These are phyloP conservation scores for Invenusta paracnida DNA, from an alignment of 2,888 invertebrate genomes.

Conservation along the genomic window DNA sequence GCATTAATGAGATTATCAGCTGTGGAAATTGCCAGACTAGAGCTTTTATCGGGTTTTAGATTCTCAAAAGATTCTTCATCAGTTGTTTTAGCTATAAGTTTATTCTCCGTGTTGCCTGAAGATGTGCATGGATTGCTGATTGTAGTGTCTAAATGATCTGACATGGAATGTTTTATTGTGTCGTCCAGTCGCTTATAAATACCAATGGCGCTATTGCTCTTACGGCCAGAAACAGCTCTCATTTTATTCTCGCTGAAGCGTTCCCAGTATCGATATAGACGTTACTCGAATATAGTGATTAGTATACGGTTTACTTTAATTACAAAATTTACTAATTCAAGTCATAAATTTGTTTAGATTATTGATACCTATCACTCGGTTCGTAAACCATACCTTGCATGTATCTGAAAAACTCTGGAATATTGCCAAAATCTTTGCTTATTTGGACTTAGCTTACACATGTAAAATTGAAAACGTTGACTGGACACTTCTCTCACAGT, in stretches of 20 bases:
- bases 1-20: not conserved
- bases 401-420: not conserved
- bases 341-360: not conserved
- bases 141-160: not conserved
- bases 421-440: not conserved
- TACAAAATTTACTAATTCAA: not conserved
- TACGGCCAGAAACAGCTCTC: not conserved
- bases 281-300: not conserved
- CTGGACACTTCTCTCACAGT: not conserved
- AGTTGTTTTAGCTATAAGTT: not conserved
- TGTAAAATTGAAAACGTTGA: not conserved
- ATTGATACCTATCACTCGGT: not conserved
- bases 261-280: not conserved
- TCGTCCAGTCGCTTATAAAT: not conserved
- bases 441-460: not conserved
- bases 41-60: not conserved
- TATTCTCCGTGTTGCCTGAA: too few species aligned
- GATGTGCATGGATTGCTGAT: not conserved
- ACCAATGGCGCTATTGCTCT: not conserved
- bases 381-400: not conserved
- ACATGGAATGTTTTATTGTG: not conserved
- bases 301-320: not conserved
- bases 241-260: not conserved
- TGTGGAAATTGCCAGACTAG: too few species aligned
- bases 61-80: not conserved